Percentiles rank a stretch among this genome's conserved stretches.
Evolutionary conservation across 2,888 invertebrate genomes (phyloP).

Genomic region (Agrochola macilenta): DNA sequence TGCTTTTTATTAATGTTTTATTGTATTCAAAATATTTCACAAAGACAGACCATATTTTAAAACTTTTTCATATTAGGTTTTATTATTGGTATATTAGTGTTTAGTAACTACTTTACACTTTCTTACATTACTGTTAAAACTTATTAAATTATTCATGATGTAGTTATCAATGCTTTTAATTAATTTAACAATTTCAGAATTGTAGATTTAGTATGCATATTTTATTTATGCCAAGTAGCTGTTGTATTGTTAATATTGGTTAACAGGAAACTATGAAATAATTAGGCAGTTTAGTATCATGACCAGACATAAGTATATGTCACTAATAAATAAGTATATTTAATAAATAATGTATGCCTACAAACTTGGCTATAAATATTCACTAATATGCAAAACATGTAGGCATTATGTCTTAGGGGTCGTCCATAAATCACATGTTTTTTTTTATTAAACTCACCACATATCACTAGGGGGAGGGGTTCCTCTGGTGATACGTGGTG

Average conservation of each 20-base stretch:
- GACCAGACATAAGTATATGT: no score
- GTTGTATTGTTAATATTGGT: not conserved
- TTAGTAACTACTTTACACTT: not conserved
- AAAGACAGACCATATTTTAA: not conserved
- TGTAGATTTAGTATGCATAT: constrained; percentile 5
- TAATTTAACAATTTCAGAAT: not conserved
- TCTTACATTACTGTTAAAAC: not conserved
- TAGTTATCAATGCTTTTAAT: not conserved
- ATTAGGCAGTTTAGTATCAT: not conserved
- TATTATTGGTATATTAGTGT: constrained; percentile 2
- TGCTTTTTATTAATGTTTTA: not conserved
- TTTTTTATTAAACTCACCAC: no score
- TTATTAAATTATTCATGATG: not conserved
- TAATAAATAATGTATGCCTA: not conserved
- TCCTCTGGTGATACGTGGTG: no score
- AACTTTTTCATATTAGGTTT: not conserved
- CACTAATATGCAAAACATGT: not conserved
- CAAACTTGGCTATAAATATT: not conserved
- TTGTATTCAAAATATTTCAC: not conserved
- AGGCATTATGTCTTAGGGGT: not conserved
- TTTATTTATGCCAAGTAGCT: not conserved
- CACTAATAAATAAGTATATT: not conserved
- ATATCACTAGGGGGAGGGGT: no score
- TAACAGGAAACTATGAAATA: constrained; percentile 19
- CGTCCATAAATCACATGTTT: no score